A percentile compares a stretch with the other conserved stretches of the same genome.
Evolutionary conservation across 2,797 vertebrate species (phyloP).

Genomic region (Molossus alvarezi): DNA sequence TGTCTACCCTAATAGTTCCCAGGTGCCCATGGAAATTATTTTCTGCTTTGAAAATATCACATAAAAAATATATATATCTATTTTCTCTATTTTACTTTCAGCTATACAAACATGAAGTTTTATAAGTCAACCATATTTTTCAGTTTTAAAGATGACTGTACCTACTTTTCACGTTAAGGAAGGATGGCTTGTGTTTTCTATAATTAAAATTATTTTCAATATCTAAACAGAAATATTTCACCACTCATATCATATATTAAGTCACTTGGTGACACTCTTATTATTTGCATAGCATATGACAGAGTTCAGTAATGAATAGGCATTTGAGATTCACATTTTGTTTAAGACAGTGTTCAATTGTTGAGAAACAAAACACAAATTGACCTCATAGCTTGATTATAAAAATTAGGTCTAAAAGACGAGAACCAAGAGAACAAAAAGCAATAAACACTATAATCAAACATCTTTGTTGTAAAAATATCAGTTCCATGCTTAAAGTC

Average conservation of each 20-base stretch:
- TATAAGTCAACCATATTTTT: not conserved
- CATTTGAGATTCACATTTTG: not conserved
- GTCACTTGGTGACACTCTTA: not conserved
- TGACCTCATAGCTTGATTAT: conserved; percentile 31
- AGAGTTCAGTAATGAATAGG: not conserved
- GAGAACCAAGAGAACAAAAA: not conserved
- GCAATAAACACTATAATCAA: not conserved
- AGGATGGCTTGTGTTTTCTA: not conserved
- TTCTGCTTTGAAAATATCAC: conserved; percentile 45
- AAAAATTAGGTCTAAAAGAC: conserved; percentile 5
- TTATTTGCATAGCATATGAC: not conserved
- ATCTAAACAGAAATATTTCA: not conserved
- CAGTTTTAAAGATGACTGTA: not conserved
- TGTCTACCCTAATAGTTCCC: not conserved
- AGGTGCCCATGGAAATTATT: conserved; percentile 26
- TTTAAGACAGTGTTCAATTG: not conserved
- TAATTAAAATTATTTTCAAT: conserved; percentile 40
- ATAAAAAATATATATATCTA: not conserved
- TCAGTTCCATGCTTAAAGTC: not conserved
- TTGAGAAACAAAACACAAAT: conserved; percentile 26
- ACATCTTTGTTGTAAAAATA: not conserved
- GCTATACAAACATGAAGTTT: not conserved
- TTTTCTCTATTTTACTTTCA: not conserved
- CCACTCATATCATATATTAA: not conserved
- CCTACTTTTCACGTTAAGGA: not conserved